Evolutionary conservation across 2,797 vertebrate species (phyloP).

Genomic region (Notoglanidium macrostoma): DNA sequence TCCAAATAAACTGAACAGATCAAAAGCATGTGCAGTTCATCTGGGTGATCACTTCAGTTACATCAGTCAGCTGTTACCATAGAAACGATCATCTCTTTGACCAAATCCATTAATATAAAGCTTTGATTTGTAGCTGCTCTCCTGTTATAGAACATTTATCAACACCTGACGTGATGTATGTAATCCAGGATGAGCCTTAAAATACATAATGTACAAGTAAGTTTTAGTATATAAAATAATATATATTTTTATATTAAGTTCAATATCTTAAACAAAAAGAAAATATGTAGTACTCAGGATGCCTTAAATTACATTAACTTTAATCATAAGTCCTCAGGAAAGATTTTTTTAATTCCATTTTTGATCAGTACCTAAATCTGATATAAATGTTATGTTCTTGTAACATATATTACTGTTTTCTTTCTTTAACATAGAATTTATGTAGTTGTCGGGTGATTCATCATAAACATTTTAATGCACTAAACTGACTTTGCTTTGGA

Average conservation of each 20-base stretch:
- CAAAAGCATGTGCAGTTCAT: neutral
- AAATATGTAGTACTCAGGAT: neutral
- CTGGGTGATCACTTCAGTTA: neutral
- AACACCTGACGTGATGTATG: too few relatives aligned
- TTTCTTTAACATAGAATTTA: too few relatives aligned
- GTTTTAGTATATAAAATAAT: too few relatives aligned
- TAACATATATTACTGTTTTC: too few relatives aligned
- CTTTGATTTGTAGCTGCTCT: neutral
- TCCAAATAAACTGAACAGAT: constrained; percentile 9
- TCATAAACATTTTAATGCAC: too few relatives aligned
- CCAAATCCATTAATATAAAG: neutral
- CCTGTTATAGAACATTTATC: neutral
- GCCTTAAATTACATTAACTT: neutral
- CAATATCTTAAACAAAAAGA: neutral
- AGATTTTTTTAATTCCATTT: neutral
- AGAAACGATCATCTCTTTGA: neutral
- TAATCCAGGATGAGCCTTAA: neutral
- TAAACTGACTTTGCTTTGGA: too few relatives aligned
- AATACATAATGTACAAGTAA: neutral
- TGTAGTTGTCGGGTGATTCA: too few relatives aligned
- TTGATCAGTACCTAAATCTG: neutral
- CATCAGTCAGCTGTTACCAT: neutral
- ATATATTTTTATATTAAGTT: too few relatives aligned
- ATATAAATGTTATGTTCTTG: too few relatives aligned
- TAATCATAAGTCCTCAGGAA: neutral